Conservation (phyloP, 2,113 vertebrate genomes). For the Hippocampus mohnikei region DNA sequence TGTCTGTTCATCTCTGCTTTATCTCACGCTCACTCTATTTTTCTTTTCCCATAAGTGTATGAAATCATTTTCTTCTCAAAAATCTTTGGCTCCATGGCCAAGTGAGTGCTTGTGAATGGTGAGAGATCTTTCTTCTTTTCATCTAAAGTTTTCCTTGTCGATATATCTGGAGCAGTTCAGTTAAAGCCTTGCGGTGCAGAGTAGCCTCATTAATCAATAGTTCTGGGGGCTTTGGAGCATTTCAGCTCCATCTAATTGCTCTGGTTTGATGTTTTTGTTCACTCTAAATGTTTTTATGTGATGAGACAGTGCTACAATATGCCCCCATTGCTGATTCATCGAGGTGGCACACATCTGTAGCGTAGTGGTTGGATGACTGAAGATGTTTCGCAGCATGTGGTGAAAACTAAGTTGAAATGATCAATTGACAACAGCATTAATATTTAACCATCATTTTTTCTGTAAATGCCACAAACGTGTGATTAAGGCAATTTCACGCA, state of each 20-base stretch:
- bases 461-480: too few species aligned
- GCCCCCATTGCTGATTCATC: too few species aligned
- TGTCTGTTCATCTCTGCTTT: not conserved
- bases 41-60: not conserved
- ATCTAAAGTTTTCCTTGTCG: conserved; percentile 1
- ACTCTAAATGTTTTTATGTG: conserved; percentile 45
- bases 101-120: not conserved
- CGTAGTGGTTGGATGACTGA: too few species aligned
- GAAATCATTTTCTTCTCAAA: not conserved
- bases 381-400: too few species aligned
- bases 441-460: too few species aligned
- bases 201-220: conserved; percentile 62
- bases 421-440: too few species aligned
- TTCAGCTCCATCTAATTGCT: conserved; percentile 62
- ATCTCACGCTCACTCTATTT: not conserved
- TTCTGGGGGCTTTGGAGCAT: conserved; percentile 46
- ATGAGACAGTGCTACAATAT: conserved; percentile 16
- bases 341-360: too few species aligned
- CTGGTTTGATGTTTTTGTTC: conserved; percentile 46
- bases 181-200: conserved; percentile 34
- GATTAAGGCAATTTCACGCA: too few species aligned
- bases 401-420: too few species aligned
- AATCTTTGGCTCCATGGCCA: not conserved
- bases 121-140: not conserved
- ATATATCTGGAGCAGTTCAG: conserved; percentile 19